Evolutionary conservation across 2,888 invertebrate species (phyloP).

Genomic region (Sepioteuthis lessoniana): DNA sequence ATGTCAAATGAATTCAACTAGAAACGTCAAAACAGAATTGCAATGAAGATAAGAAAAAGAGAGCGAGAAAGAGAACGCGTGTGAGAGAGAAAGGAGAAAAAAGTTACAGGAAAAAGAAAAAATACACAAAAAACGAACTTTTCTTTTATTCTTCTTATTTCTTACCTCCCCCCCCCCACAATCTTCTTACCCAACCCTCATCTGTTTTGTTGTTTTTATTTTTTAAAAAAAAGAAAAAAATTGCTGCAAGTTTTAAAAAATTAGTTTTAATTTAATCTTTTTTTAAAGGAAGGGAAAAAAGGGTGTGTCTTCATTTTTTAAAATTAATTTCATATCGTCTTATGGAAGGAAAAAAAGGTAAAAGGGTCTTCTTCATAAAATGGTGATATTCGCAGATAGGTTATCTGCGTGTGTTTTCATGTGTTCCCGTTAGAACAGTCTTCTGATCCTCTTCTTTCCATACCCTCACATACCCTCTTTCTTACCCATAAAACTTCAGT

Average conservation of each 20-base stretch:
- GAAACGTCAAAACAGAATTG: not conserved
- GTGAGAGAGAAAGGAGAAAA: constrained; percentile 24
- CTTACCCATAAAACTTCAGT: too few species aligned
- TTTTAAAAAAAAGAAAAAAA: not conserved
- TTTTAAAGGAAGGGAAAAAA: not conserved
- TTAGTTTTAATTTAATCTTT: not conserved
- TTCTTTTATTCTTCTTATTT: not conserved
- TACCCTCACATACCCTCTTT: too few species aligned
- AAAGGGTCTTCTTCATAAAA: constrained; percentile 37
- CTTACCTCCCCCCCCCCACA: not conserved
- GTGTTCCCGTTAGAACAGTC: constrained; percentile 53
- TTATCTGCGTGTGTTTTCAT: constrained; percentile 50
- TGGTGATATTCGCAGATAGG: not conserved
- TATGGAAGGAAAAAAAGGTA: not conserved
- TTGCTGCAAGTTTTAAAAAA: not conserved
- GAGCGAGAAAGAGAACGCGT: not conserved
- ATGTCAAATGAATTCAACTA: not conserved
- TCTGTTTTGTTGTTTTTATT: not conserved
- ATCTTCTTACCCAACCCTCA: not conserved
- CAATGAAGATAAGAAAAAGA: not conserved
- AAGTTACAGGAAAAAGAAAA: not conserved
- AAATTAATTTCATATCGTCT: not conserved
- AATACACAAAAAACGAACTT: not conserved
- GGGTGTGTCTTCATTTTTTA: not conserved
- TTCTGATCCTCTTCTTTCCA: constrained; percentile 49